Percentiles rank a stretch among this genome's conserved stretches.
Evolutionary conservation across 2,888 invertebrate species (phyloP).

Genomic region (Nephrotoma guestfalica): DNA sequence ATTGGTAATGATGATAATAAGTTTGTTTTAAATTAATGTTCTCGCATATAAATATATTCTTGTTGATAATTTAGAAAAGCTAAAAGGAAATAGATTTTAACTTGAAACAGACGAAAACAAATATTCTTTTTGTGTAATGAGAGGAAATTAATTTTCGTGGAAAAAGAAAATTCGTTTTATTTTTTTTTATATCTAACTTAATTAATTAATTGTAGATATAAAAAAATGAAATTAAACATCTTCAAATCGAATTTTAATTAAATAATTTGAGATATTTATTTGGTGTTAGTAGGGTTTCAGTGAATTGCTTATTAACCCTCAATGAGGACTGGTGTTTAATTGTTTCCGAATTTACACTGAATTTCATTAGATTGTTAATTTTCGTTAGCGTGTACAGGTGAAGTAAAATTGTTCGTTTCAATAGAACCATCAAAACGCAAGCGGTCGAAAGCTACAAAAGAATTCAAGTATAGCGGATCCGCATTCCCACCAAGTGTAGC

Average conservation of each 20-base stretch:
- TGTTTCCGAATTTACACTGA: no score
- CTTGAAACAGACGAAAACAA: background rate
- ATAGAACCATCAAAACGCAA: no score
- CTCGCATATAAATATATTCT: background rate
- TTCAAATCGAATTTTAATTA: background rate
- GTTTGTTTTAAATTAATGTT: background rate
- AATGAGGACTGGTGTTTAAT: no score
- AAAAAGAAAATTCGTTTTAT: background rate
- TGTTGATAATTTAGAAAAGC: background rate
- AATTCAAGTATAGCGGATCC: no score
- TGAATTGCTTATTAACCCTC: no score
- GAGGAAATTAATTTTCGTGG: background rate
- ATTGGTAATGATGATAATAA: background rate
- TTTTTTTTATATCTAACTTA: background rate
- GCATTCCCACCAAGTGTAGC: no score
- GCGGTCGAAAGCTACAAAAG: no score
- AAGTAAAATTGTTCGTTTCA: no score
- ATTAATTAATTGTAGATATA: background rate
- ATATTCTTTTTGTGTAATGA: background rate
- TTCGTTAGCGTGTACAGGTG: no score
- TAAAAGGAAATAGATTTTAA: background rate
- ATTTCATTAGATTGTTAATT: no score
- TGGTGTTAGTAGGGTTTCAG: no score
- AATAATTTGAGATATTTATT: background rate
- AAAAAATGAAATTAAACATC: background rate